Evolutionary conservation across 2,113 vertebrate species (phyloP).

Genomic region (Pristiophorus japonicus): DNA sequence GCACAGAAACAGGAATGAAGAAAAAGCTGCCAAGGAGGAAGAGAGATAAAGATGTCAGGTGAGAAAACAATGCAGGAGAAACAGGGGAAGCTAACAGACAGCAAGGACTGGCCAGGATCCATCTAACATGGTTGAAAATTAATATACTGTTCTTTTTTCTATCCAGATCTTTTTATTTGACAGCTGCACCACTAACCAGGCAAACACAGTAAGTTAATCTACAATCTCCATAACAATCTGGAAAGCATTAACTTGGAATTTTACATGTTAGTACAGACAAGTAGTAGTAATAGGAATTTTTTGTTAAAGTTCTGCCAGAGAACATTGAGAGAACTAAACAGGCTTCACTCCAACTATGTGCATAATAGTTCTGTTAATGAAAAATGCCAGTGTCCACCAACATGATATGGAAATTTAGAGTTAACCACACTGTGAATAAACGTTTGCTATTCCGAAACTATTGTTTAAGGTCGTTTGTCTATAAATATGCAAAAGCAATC

Average conservation of each 20-base stretch:
- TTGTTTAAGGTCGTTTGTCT: neutral
- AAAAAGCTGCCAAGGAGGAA: neutral
- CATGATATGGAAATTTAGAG: neutral
- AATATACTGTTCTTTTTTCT: neutral
- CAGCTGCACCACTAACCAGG: neutral
- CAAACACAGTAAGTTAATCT: neutral
- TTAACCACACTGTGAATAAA: neutral
- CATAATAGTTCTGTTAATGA: neutral
- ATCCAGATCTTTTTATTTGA: neutral
- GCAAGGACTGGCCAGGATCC: neutral
- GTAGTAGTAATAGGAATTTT: neutral
- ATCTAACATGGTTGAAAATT: neutral
- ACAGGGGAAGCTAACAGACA: neutral
- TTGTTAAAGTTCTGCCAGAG: neutral
- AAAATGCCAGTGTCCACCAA: neutral
- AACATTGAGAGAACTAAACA: neutral
- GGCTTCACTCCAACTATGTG: neutral
- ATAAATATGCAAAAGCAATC: neutral
- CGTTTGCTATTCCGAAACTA: neutral
- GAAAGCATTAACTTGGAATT: neutral
- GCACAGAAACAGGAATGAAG: neutral
- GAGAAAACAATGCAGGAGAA: neutral
- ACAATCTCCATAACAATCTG: neutral
- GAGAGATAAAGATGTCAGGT: neutral
- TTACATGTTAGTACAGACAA: neutral